Conservation (phyloP, 2,113 vertebrate genomes). For the Sinocyclocheilus maitianheensis region DNA sequence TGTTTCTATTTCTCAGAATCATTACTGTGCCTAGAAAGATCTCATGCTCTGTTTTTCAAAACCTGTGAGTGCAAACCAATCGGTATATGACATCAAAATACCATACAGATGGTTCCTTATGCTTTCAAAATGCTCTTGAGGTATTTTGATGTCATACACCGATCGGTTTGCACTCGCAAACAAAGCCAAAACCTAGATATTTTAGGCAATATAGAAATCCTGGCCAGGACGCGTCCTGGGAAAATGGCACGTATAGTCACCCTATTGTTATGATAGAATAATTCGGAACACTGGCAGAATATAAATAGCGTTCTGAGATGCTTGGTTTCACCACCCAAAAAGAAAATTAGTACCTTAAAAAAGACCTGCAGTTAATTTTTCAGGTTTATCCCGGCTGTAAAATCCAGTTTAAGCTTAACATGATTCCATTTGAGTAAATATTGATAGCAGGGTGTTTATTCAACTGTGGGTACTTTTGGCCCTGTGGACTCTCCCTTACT, state of each 20-base stretch:
- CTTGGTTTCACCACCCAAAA: background rate
- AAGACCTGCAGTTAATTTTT: background rate
- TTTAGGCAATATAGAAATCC: too few species aligned
- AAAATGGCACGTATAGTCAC: too few species aligned
- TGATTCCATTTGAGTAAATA: background rate
- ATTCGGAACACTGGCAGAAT: constrained; percentile 8
- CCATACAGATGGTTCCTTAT: too few species aligned
- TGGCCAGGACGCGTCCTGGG: too few species aligned
- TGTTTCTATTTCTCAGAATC: constrained; percentile 21
- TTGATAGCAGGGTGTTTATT: background rate
- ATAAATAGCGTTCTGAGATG: background rate
- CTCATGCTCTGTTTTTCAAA: constrained; percentile 10
- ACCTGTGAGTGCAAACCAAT: background rate
- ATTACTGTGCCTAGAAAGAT: constrained; percentile 25
- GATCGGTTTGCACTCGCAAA: too few species aligned
- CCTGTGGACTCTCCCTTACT: background rate
- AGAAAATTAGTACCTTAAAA: background rate
- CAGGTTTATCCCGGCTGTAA: background rate
- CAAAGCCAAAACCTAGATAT: too few species aligned
- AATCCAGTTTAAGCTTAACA: background rate
- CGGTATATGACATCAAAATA: too few species aligned
- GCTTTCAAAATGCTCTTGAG: too few species aligned
- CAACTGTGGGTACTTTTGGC: background rate
- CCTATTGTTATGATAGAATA: constrained; percentile 11
- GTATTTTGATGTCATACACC: too few species aligned